Evolutionary conservation across 2,113 vertebrate species (phyloP).

Genomic region (Carlito syrichta): DNA sequence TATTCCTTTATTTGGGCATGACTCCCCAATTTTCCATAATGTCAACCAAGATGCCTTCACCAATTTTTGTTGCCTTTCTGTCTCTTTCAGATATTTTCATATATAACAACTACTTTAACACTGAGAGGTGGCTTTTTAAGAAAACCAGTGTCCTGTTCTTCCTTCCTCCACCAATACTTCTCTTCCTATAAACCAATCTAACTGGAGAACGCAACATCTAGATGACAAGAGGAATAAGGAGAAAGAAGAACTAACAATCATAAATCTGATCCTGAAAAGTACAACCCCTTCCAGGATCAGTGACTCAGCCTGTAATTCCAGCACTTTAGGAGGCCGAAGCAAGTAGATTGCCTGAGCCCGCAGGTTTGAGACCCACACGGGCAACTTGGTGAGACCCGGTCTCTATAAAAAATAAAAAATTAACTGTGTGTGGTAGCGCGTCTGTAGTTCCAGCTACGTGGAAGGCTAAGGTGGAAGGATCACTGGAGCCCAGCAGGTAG

Average conservation of each 20-base stretch:
- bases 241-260: neutral
- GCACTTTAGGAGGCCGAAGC: too few species aligned
- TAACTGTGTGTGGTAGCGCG: too few species aligned
- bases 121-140: neutral
- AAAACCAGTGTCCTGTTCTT: neutral
- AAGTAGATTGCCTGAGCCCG: too few species aligned
- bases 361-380: too few species aligned
- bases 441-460: too few species aligned
- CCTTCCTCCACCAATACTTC: neutral
- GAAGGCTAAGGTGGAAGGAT: too few species aligned
- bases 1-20: neutral
- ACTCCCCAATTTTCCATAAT: neutral
- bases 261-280: neutral
- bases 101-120: neutral
- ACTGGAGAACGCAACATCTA: neutral
- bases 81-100: neutral
- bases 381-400: too few species aligned
- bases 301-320: too few species aligned
- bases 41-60: neutral
- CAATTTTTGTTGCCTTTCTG: neutral
- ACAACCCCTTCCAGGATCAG: too few species aligned
- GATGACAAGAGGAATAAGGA: neutral
- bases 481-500: too few species aligned
- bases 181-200: neutral
- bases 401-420: too few species aligned